A percentile compares a stretch with the other conserved stretches of the same genome.
Evolutionary conservation across 2,888 invertebrate genomes (phyloP).

Genomic region (Clusia tigrina): DNA sequence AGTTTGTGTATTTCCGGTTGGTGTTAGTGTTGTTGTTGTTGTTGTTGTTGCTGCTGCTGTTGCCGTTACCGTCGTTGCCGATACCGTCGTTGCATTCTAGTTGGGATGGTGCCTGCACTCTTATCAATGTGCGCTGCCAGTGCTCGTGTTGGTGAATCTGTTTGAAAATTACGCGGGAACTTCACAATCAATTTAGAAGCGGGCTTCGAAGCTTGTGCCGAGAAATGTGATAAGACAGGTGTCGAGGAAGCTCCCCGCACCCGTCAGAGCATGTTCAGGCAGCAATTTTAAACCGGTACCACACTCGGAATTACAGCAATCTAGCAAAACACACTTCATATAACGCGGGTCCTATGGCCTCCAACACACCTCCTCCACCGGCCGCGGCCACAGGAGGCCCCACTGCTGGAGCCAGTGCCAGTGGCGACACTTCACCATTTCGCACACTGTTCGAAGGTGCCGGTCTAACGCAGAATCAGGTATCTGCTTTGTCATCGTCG

Average conservation of each 20-base stretch:
- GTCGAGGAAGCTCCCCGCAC: too few relatives aligned
- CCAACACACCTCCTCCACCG: constrained; percentile 43
- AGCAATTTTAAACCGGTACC: too few relatives aligned
- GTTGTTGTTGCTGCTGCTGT: not conserved
- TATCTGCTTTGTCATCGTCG: not conserved
- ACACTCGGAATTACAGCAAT: too few relatives aligned
- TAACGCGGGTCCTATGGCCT: too few relatives aligned
- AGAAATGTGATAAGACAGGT: too few relatives aligned
- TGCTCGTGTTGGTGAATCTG: too few relatives aligned
- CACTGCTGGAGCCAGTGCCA: too few relatives aligned
- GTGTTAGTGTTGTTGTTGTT: not conserved
- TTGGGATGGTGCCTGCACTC: not conserved
- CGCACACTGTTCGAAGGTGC: constrained; percentile 44
- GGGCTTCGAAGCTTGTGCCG: too few relatives aligned
- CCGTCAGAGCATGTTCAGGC: too few relatives aligned
- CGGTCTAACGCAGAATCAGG: constrained; percentile 4
- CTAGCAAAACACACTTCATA: too few relatives aligned
- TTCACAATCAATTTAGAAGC: too few relatives aligned
- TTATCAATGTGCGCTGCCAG: not conserved
- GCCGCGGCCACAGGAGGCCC: constrained; percentile 29
- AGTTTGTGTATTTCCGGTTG: not conserved
- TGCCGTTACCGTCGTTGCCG: not conserved
- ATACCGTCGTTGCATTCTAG: not conserved
- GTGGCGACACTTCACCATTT: constrained; percentile 25
- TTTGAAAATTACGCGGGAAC: too few relatives aligned